phyloP scores from a whole-genome alignment of 2,113 vertebrate genomes.

The Brienomyrus brachyistius region DNA sequence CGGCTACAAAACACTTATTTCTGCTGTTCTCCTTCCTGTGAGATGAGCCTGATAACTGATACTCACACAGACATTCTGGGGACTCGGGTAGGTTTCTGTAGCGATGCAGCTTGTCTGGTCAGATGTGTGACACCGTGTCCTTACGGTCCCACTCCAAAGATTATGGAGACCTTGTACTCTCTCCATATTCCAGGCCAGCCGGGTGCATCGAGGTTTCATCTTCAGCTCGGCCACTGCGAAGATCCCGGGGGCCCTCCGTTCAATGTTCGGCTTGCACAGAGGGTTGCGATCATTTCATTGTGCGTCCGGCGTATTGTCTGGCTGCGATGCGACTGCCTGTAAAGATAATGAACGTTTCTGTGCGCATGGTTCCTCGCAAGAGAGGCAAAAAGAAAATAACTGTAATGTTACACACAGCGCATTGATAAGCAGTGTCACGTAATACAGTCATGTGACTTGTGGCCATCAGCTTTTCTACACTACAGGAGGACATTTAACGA shows the following conservation, averaged over 20 bases:
- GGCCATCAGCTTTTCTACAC: not conserved
- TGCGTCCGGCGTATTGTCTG: not conserved
- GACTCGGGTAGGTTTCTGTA: not conserved
- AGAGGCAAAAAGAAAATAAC: not conserved
- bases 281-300: not conserved
- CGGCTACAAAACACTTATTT: not conserved
- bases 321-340: not conserved
- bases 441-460: not conserved
- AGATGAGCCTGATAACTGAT: not conserved
- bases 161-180: too few relatives aligned
- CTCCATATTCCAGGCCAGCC: not conserved
- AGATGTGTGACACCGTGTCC: not conserved
- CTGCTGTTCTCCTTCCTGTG: not conserved
- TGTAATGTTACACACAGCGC: not conserved
- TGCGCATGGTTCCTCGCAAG: not conserved
- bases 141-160: not conserved
- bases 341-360: not conserved
- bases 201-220: not conserved
- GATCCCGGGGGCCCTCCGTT: not conserved
- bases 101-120: not conserved
- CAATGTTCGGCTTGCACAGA: not conserved
- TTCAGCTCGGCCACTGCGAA: not conserved
- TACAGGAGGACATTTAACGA: not conserved
- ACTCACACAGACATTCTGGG: not conserved
- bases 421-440: not conserved